Evolutionary conservation across 2,797 vertebrate genomes (phyloP), one percentile per base, ranked within the genome.

Genomic region (Sebastes oblongus): DNA sequence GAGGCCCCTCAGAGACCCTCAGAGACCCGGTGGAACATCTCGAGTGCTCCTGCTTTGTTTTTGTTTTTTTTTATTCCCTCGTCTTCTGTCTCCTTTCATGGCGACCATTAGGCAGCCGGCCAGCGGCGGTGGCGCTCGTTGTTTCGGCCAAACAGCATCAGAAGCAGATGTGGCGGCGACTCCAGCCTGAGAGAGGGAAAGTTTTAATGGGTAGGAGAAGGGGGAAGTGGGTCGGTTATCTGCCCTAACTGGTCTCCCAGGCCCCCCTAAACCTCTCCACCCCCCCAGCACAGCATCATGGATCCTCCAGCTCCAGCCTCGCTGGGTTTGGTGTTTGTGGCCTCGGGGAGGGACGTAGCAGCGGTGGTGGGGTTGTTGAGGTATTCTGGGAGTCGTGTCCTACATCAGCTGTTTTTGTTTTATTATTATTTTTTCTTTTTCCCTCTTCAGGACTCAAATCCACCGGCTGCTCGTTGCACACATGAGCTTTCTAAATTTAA

Each of bases 191-290:
- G 18, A 70, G 64, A 78, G 79, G 64, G 58, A 58, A 83, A 62
- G 80, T 88, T 91, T 92, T 90, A 91, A 91, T 89, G 79, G 89
- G 30, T 58, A 50, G 52, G 32, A 74, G 66, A 67, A 59, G 24
- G 66, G 69, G 72, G 72, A 68, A 64, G 14, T 60, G 75, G 76
- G 83, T 81, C 18, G 34, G 59, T 71, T 68, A 46, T 56, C 62
- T 60, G 73, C 75, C 72, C 77, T 88, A 89, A 88, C 84, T 84
- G 83, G 84, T 93, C 90, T 92, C 88, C 20, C 27, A 82, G 88
- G 83, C 62, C 61, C 81, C 74, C 27, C n/a, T 20, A 46, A 46
- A 46, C 36, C 20, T 42, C 1, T 22, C 55, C 27, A 8, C 30
- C 62, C 52, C 54, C 72, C 25, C 72, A 69, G 71, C 72, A 83